These are phyloP conservation scores for Actinemys pallida DNA, from an alignment of 2,113 vertebrate species.

Conservation along the genomic window DNA sequence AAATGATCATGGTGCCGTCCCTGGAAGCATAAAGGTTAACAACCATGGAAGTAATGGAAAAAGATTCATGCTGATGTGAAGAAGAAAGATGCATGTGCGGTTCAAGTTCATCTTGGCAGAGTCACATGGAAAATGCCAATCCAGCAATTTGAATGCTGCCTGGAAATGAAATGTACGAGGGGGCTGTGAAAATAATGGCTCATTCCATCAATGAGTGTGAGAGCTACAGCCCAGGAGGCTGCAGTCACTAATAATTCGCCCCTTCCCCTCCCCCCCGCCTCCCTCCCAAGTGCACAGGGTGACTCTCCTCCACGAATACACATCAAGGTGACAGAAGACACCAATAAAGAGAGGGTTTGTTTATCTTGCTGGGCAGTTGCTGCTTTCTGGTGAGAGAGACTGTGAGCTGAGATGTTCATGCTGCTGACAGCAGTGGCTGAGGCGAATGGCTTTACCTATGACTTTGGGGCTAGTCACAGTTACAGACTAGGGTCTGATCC, in stretches of 20 bases:
- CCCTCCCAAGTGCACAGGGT: rapidly evolving
- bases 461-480: neutral
- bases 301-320: rapidly evolving
- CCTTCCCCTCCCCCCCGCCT: neutral
- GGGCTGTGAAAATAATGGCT: neutral
- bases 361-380: neutral
- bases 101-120: slow-evolving; percentile 24
- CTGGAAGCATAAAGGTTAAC: slow-evolving; percentile 20
- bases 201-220: neutral
- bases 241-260: rapidly evolving
- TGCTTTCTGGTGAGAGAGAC: neutral
- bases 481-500: neutral
- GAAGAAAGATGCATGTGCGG: neutral
- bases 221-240: neutral
- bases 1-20: neutral
- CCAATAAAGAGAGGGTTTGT: rapidly evolving
- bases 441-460: neutral
- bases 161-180: neutral
- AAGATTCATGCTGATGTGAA: neutral
- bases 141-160: neutral
- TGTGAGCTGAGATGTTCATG: neutral
- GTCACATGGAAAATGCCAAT: slow-evolving; percentile 27
- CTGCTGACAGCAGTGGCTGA: neutral
- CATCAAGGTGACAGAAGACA: neutral
- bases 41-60: neutral